phyloP scores from a whole-genome alignment of 2,888 invertebrate species.

The Ptycholaimellus sp. region DNA sequence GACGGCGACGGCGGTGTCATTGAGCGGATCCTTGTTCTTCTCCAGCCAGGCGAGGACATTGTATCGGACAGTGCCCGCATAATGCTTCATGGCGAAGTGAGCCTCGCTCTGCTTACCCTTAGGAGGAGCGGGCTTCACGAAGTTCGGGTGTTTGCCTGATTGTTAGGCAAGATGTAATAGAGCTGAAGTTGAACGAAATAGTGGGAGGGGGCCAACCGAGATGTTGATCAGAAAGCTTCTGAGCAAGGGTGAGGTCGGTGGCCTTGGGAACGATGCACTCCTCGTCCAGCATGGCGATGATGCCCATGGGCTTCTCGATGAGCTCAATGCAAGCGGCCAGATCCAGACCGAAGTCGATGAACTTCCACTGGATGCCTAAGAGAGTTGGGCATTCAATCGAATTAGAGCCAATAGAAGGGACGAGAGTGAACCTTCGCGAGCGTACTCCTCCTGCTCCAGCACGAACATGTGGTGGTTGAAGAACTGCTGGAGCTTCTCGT shows the following conservation, averaged over 20 bases:
- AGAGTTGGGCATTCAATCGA: too few species aligned
- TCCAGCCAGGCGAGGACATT: conserved; percentile 95
- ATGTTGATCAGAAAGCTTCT: conserved; percentile 23
- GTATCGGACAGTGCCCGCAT: conserved; percentile 91
- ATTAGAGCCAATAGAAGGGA: too few species aligned
- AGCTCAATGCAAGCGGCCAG: conserved; percentile 82
- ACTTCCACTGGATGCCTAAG: conserved; percentile 81
- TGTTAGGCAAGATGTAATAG: too few species aligned
- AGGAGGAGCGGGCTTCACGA: conserved; percentile 27
- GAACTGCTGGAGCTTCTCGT: conserved; percentile 42
- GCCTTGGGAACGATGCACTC: conserved; percentile 25
- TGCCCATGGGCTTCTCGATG: conserved; percentile 43
- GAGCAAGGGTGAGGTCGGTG: conserved; percentile 18
- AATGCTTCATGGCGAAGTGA: conserved; percentile 93
- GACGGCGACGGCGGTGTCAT: conserved; percentile 94
- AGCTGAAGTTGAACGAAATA: too few species aligned
- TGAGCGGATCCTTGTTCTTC: conserved; percentile 73
- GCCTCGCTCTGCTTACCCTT: conserved; percentile 40
- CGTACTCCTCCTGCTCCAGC: conserved; percentile 62
- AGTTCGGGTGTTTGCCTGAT: conserved; percentile 23
- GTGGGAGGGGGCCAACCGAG: too few species aligned
- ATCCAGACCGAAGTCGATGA: conserved; percentile 95
- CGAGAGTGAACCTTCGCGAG: too few species aligned
- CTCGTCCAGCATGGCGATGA: conserved; percentile 24
- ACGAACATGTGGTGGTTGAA: conserved; percentile 67